Base-by-base conservation (phyloP, 2,113 vertebrate genomes). In the Dasyurus viverrinus region DNA sequence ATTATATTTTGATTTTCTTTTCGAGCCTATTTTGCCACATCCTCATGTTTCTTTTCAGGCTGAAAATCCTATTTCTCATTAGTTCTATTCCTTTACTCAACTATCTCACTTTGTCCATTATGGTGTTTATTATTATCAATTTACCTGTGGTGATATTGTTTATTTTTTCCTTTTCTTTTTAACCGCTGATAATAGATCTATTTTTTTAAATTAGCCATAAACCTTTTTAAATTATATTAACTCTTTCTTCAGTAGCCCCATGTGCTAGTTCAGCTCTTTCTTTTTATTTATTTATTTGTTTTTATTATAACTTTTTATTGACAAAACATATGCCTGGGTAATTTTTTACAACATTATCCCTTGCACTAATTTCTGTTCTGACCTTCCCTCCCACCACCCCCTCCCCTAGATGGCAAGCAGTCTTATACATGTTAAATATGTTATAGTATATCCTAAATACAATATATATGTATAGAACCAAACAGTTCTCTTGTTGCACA, bases 121-220 rank as follows among this genome's bases (percentile, higher is more conserved):
- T 22, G 16, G n/a, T 84, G 5, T 3, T 42, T 42, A n/a, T 84
- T 84, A n/a, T 42, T 84, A 84, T 84, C 68, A 76, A 42, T 22
- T 84, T 84, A 3, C 22, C 68, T 42, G 50, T 50, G 50, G 8
- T 8, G 50, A 7, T 50, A 50, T 50, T 50, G 50, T 50, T 68
- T 12, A 30, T 76, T 76, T 84, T 42, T 7, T 0, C 8, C 8
- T 50, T 8, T 50, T 50, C 8, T 50, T 50, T 50, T 50, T 50
- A 8, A 50, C 50, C 50, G 23, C 68, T 84, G 5, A 42, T 84
- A 42, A 76, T 22, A 84, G 5, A 42, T 22, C 16, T n/a, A 5
- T 68, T n/a, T n/a, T n/a, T n/a, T n/a, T n/a, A 99, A 98, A 99
- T 99, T 99, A 98, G 91, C 97, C 97, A 98, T 98, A 98, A 98